Base-by-base conservation (phyloP, 2,888 invertebrate species). In the Sphecodes monilicornis region DNA sequence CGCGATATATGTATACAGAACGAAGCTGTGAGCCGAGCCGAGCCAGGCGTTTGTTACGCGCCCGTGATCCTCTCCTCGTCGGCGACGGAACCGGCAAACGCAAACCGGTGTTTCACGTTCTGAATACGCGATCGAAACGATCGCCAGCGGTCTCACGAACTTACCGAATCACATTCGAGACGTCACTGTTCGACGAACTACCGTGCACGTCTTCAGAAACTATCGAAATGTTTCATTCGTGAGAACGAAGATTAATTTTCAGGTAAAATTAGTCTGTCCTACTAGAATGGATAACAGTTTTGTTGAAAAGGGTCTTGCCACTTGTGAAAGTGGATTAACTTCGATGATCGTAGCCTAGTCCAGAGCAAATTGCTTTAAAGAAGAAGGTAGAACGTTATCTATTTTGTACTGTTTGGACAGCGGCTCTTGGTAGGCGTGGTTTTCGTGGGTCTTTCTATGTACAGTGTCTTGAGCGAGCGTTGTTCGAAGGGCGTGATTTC, bases 11-110 rank as follows among this genome's bases (percentile, higher is more conserved):
- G n/a, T n/a, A 50, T 50, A 76, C 66, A 11, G 22, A 66, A n/a
- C 39, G 57, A 18, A 50, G 22, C n/a, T n/a, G 50, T 32, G 32
- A 26, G 32, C 66, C 43, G 32, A 18, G 1, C 39, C 32, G 18
- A 29, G 50, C 29, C 70, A 71, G 66, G n/a, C 50, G 50, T 50
- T 71, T 66, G 82, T 76, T 83, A 54, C 32, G 60, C 84, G 64
- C 64, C 22, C 64, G 64, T 60, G 60, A 29, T 60, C 60, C 60
- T 60, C 60, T 50, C 3, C 16, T 29, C 29, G 29, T 60, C 13
- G 29, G 16, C 29, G 16, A 16, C 26, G 29, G 26, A 16, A 60
- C 29, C 60, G 29, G 29, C 50, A 50, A 10, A 10, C 50, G 26
- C 26, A 4, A n/a, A 29, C 29, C 60, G 29, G 26, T 60, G 29